Evolutionary conservation across 1,140 invertebrate genomes (phyloP), one percentile per base, ranked within the genome.

Genomic region (Drosophila kurseongensis): DNA sequence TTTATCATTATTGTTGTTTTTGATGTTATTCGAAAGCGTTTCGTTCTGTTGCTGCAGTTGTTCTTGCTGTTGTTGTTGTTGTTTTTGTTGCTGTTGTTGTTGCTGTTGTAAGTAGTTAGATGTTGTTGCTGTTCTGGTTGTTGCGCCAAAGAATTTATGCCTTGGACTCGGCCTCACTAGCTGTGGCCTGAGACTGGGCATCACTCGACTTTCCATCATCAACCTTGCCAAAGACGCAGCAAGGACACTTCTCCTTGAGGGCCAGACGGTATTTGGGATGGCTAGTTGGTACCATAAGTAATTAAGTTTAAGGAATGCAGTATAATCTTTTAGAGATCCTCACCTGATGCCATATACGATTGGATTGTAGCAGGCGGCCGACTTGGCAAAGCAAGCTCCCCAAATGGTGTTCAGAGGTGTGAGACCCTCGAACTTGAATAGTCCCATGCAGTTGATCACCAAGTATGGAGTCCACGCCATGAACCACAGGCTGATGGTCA

Each of bases 401-500:
- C 96, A 96, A 80, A 96, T 96, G 35, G 95, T 96, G 57, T 94
- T 94, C 52, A 97, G 92, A 12, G 96, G 96, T 62, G 93, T 96
- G 29, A 97, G 95, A 16, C 93, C 95, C 9, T 93, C 91, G 10
- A 92, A 93, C 56, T 95, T 93, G 83, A 97, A 97, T 45, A 97
- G 95, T 3, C 96, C 97, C 60, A 95, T 93, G 82, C 94, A 95
- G 84, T 97, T 97, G 75, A 97, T 97, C 14, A 96, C 95, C 16
- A 97, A 91, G 84, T 97, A 97, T n/a, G 96, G 96, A 13, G 96
- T 97, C 96, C 96, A 97, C 4, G 96, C 96, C 93, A 97, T 94
- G 92, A 97, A 95, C 96, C 96, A 98, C 59, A 97, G 91, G 0
- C 95, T 94, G 57, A 97, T 96, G 42, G 96, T 97, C 92, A 95